Conservation (phyloP, 2,797 vertebrate genomes). For the Sebastes oblongus region DNA sequence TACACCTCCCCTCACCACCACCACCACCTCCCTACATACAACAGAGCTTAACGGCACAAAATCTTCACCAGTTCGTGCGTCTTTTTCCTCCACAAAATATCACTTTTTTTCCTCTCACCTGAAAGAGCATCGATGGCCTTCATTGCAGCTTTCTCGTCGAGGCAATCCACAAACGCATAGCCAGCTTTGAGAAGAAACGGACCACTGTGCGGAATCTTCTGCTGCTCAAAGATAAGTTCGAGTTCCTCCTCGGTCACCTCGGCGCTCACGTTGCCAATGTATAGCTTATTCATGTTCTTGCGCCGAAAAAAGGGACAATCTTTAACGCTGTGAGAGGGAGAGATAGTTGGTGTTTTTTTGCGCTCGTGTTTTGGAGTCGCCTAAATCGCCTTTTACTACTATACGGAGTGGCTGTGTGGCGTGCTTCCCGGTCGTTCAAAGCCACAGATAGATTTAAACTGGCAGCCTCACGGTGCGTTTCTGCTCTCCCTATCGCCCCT, state of each 20-base stretch:
- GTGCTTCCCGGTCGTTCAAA: slow-evolving; percentile 79
- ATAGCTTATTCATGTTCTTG: slow-evolving; percentile 96
- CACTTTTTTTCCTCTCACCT: slow-evolving; percentile 82
- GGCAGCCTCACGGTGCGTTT: slow-evolving; percentile 77
- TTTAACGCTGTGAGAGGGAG: slow-evolving; percentile 62
- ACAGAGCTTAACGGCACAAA: slow-evolving; percentile 31
- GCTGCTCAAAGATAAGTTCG: slow-evolving; percentile 96
- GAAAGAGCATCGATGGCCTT: slow-evolving; percentile 98
- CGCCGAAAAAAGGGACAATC: slow-evolving; percentile 67
- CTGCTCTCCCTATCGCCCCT: slow-evolving; percentile 76
- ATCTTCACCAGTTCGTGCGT: slow-evolving; percentile 32
- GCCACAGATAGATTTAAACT: slow-evolving; percentile 83
- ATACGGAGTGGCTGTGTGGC: slow-evolving; percentile 79
- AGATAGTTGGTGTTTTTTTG: slow-evolving; percentile 71
- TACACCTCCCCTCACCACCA: slow-evolving; percentile 48
- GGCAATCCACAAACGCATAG: slow-evolving; percentile 99
- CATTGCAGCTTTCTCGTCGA: slow-evolving; percentile 97
- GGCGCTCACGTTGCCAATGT: slow-evolving; percentile 97
- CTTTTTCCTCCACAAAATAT: neutral
- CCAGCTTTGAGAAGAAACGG: slow-evolving; percentile 96
- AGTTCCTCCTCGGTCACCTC: slow-evolving; percentile 94
- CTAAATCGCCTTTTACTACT: slow-evolving; percentile 77
- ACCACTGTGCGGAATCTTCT: slow-evolving; percentile 95
- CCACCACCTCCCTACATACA: slow-evolving; percentile 26
- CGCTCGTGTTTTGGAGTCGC: slow-evolving; percentile 72